phyloP scores from a whole-genome alignment of 2,888 invertebrate species.

The Tachina lurida region DNA sequence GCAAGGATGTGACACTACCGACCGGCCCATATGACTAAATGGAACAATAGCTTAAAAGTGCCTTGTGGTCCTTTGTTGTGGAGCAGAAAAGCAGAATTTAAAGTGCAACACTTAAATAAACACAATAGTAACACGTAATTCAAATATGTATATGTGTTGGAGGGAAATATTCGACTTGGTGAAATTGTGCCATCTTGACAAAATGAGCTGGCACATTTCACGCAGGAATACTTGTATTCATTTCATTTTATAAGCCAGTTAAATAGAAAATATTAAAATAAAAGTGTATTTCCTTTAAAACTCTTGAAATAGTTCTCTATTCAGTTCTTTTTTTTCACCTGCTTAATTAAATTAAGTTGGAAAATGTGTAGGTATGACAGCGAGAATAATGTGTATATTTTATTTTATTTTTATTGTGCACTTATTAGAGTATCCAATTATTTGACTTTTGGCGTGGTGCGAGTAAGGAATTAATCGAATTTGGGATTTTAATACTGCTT shows the following conservation, averaged over 20 bases:
- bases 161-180: not conserved
- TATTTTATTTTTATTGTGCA: too few species aligned
- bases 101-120: constrained; percentile 53
- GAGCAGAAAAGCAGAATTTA: constrained; percentile 23
- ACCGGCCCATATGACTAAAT: not conserved
- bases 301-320: too few species aligned
- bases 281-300: too few species aligned
- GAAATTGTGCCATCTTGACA: not conserved
- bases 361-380: not conserved
- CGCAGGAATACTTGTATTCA: constrained; percentile 9
- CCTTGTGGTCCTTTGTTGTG: not conserved
- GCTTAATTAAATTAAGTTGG: not conserved
- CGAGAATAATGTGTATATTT: not conserved
- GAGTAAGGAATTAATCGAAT: too few species aligned
- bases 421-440: too few species aligned
- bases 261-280: too few species aligned
- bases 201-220: constrained; percentile 20
- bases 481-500: too few species aligned
- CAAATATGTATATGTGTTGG: constrained; percentile 28
- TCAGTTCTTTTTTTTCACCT: too few species aligned
- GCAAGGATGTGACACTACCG: not conserved
- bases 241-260: not conserved
- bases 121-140: constrained; percentile 60
- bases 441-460: too few species aligned
- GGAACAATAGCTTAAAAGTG: constrained; percentile 9